A percentile compares a stretch with the other conserved stretches of the same genome.
Conservation (phyloP, 2,888 invertebrate species). For the Meiosimyza decipiens region DNA sequence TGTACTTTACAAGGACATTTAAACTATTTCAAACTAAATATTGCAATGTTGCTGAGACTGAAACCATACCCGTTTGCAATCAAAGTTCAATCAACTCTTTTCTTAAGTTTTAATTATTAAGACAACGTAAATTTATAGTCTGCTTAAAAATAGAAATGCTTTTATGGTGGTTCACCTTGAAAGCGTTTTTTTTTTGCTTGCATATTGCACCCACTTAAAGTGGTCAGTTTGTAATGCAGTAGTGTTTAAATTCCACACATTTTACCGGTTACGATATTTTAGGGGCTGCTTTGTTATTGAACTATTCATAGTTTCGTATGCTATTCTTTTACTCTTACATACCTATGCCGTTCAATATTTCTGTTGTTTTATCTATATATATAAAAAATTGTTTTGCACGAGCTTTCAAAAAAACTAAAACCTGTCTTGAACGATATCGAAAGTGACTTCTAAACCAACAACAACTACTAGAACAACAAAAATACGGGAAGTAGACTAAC, state of each 20-base stretch:
- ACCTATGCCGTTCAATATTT: background rate
- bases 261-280: too few relatives aligned
- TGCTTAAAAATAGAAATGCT: background rate
- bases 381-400: background rate
- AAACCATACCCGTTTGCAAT: too few relatives aligned
- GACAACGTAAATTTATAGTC: background rate
- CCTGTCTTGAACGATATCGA: constrained; percentile 34
- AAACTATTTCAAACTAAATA: too few relatives aligned
- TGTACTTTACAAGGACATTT: too few relatives aligned
- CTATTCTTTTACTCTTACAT: too few relatives aligned
- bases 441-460: constrained; percentile 23
- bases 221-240: too few relatives aligned
- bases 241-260: too few relatives aligned
- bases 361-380: background rate
- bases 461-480: constrained; percentile 4
- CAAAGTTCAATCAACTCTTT: background rate
- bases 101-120: background rate
- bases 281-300: too few relatives aligned
- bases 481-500: background rate
- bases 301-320: too few relatives aligned
- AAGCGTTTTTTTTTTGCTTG: background rate
- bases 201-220: background rate
- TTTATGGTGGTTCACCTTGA: background rate
- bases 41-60: too few relatives aligned
- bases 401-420: constrained; percentile 5